A percentile compares a stretch with the other conserved stretches of the same genome.
Conservation (phyloP, 2,888 invertebrate genomes). For the Melangyna quadrimaculata region DNA sequence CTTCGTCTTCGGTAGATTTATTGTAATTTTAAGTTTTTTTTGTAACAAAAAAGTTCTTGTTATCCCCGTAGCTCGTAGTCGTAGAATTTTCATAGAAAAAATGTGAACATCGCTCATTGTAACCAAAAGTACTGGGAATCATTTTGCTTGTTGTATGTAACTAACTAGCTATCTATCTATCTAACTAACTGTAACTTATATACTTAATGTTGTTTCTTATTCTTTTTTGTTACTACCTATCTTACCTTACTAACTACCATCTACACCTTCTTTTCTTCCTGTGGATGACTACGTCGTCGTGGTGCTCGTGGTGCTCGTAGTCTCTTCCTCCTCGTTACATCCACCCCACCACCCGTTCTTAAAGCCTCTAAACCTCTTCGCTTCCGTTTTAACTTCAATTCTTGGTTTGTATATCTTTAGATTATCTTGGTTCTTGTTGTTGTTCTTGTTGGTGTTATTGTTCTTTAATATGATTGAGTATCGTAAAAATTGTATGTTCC, state of each 20-base stretch:
- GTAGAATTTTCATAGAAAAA: conserved; percentile 32
- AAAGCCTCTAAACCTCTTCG: background rate
- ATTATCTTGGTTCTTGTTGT: conserved; percentile 25
- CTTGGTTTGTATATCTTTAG: conserved; percentile 18
- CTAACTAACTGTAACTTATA: background rate
- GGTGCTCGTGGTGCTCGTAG: background rate
- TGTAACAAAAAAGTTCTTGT: background rate
- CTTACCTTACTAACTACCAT: background rate
- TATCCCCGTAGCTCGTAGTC: conserved; percentile 29
- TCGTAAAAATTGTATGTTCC: conserved; percentile 15
- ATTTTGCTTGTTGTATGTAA: conserved; percentile 53
- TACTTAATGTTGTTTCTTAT: conserved; percentile 48
- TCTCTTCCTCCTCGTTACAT: conserved; percentile 2
- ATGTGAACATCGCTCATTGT: conserved; percentile 43
- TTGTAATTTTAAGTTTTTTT: conserved; percentile 23
- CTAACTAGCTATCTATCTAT: conserved; percentile 27
- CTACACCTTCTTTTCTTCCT: background rate
- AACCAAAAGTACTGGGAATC: conserved; percentile 21
- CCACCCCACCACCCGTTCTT: background rate
- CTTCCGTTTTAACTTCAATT: conserved; percentile 42
- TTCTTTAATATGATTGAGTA: conserved; percentile 19
- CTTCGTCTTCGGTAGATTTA: conserved; percentile 60
- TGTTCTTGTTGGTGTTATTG: conserved; percentile 42
- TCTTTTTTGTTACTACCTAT: background rate
- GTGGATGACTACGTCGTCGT: conserved; percentile 17